A percentile compares a stretch with the other conserved stretches of the same genome.
These are phyloP conservation scores for Drosophila takahashii DNA, from an alignment of 1,140 invertebrate genomes.

Conservation along the genomic window DNA sequence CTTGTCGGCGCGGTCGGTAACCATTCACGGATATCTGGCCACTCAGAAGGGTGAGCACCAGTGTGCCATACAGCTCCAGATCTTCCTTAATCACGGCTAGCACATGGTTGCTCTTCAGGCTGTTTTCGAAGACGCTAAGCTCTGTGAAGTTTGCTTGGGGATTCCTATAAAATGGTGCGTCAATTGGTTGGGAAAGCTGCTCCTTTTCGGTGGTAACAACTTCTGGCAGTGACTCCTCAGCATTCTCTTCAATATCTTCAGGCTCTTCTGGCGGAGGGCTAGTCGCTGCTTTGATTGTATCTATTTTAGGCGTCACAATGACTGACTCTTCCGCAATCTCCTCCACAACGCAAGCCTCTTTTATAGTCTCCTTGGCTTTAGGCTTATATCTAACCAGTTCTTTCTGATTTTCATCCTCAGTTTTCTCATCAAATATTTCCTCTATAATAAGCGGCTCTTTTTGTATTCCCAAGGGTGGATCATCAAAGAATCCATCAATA, in stretches of 20 bases:
- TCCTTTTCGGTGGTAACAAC: background rate
- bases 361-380: background rate
- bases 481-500: conserved; percentile 17
- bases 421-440: conserved; percentile 21
- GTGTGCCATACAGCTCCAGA: conserved; percentile 56
- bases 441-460: conserved; percentile 28
- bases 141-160: conserved; percentile 7
- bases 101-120: conserved; percentile 54
- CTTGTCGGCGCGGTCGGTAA: conserved; percentile 4
- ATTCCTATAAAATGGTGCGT: conserved; percentile 15
- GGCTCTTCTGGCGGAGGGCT: background rate
- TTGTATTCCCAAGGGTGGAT: background rate
- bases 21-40: conserved; percentile 58
- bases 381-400: conserved; percentile 1
- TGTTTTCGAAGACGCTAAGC: conserved; percentile 59
- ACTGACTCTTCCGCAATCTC: background rate
- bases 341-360: background rate
- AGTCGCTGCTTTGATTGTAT: too few relatives aligned
- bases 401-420: background rate
- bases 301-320: background rate
- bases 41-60: conserved; percentile 43
- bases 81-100: conserved; percentile 60
- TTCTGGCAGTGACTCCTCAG: background rate
- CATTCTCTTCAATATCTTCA: background rate
- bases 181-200: background rate